Evolutionary conservation across 2,113 vertebrate species (phyloP).

Genomic region (Nerophis ophidion): DNA sequence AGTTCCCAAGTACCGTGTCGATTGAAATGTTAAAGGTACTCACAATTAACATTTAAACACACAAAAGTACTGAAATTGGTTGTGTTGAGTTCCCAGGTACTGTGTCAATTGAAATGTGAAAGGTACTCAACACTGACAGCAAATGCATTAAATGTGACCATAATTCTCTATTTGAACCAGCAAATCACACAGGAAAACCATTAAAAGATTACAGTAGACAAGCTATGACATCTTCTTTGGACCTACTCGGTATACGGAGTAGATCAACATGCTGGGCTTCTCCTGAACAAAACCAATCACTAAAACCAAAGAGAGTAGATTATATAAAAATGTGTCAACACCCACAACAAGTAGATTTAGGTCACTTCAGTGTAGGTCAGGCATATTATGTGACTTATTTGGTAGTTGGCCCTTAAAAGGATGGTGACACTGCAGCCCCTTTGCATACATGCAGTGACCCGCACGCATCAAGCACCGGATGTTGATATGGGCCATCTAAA

Average conservation of each 20-base stretch:
- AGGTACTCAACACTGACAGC: too few species aligned
- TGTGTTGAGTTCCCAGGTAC: too few species aligned
- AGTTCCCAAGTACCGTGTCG: too few species aligned
- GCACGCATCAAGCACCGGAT: conserved; percentile 35
- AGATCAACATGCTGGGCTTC: conserved; percentile 1
- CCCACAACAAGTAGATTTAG: conserved; percentile 16
- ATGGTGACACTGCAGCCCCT: background rate
- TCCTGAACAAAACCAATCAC: background rate
- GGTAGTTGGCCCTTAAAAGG: background rate
- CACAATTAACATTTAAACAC: too few species aligned
- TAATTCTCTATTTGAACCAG: too few species aligned
- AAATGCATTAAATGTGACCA: too few species aligned
- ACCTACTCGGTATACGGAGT: background rate
- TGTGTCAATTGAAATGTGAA: too few species aligned
- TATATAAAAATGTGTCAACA: conserved; percentile 13
- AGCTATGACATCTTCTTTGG: background rate
- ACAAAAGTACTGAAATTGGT: too few species aligned
- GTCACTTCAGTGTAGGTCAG: conserved; percentile 6
- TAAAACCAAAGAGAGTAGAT: conserved; percentile 5
- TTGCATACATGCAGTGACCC: background rate
- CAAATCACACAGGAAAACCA: too few species aligned
- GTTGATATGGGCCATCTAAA: conserved; percentile 27
- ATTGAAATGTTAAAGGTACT: too few species aligned
- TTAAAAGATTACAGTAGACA: background rate
- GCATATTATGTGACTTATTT: background rate